Evolutionary conservation across 1,140 invertebrate genomes (phyloP).

Genomic region (Cherax quadricarinatus): DNA sequence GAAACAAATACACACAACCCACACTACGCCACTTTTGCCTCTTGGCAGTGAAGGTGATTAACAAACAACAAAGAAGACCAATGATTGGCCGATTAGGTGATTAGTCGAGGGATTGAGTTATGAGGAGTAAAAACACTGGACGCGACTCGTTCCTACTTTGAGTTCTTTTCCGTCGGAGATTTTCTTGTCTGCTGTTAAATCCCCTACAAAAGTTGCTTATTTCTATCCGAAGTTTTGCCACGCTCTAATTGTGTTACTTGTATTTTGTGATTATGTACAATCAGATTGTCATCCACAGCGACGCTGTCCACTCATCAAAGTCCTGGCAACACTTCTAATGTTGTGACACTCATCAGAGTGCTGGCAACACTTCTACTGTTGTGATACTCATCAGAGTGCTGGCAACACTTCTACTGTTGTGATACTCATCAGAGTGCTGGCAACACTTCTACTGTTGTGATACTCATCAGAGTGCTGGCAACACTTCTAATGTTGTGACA

Average conservation of each 20-base stretch:
- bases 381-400: no score
- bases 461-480: no score
- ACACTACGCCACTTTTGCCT: not conserved
- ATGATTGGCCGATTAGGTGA: constrained; percentile 21
- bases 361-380: no score
- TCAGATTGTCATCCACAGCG: constrained; percentile 28
- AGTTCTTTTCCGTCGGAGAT: constrained; percentile 31
- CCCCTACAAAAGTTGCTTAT: constrained; percentile 44
- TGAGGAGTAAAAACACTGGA: not conserved
- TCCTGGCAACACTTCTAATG: no score
- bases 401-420: no score
- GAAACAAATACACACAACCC: no score
- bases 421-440: no score
- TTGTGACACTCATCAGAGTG: no score
- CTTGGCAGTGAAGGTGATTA: not conserved
- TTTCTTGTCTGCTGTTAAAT: constrained; percentile 37
- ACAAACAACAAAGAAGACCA: not conserved
- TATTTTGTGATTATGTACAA: constrained; percentile 54
- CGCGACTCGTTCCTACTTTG: constrained; percentile 35
- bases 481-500: no score
- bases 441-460: no score
- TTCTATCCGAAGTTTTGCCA: constrained; percentile 33
- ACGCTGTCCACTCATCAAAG: no score
- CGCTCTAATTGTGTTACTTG: constrained; percentile 41
- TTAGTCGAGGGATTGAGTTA: constrained; percentile 35